Evolutionary conservation across 1,140 invertebrate species (phyloP), one percentile per base, ranked within the genome.

Genomic region (Caenorhabditis remanei): DNA sequence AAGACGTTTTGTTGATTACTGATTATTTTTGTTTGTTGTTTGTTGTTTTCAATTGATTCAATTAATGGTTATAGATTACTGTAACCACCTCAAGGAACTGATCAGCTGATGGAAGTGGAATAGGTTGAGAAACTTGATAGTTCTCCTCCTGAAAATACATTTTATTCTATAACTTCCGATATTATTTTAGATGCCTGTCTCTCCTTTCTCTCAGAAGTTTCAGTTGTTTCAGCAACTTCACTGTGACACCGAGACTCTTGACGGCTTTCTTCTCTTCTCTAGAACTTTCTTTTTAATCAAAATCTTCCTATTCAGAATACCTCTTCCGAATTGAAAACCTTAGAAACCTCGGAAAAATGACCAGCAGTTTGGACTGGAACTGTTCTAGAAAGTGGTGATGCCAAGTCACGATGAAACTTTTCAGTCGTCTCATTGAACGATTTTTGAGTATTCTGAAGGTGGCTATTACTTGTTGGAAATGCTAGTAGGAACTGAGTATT

Each of bases 51-150:
- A 11, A 65, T 40, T 40, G 56, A 32, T 32, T 58, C 24, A 67
- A 32, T 71, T 46, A 46, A 43, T 48, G 65, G 43, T 79, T 79
- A 50, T 79, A 43, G 19, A 65, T 46, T 71, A 43, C 40, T 14
- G 40, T 71, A 71, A 71, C 65, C 65, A 79, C 71, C 71, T 79
- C 71, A 50, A 43, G 21, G n/a, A 79, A 46, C 71, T 79, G 71
- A 79, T 79, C 71, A 50, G 71, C 43, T 50, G 71, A 79, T 79
- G 71, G 71, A 41, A 79, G 40, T 79, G 71, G 71, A 79, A 79
- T 79, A 50, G 46, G 46, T 79, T 79, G 71, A 79, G 71, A 79
- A 79, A 79, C 71, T 84, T 84, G 82, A 43, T 56, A 46, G 53
- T 61, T 61, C 82, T 84, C 79, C 79, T 83, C 82, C 82, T 84